Percentiles rank a stretch among this genome's conserved stretches.
Conservation (phyloP, 1,140 invertebrate genomes). For the Vollenhovia emeryi region DNA sequence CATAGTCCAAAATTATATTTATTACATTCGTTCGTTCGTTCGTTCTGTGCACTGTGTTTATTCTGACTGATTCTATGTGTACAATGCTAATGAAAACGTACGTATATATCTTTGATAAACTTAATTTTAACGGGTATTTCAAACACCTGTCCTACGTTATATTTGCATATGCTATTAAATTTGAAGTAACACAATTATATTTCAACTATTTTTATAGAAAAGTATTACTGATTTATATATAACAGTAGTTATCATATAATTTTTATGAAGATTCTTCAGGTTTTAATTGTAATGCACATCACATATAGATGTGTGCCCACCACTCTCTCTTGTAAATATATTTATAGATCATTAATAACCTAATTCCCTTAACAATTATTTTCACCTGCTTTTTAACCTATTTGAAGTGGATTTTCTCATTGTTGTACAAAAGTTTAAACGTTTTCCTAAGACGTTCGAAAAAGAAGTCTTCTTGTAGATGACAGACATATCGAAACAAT, state of each 20-base stretch:
- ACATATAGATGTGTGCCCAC: neutral
- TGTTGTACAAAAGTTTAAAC: neutral
- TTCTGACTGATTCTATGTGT: neutral
- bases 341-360: neutral
- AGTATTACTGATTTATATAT: neutral
- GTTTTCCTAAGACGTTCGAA: neutral
- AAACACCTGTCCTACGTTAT: neutral
- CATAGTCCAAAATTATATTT: neutral
- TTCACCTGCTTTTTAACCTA: neutral
- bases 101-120: neutral
- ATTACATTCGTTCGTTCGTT: neutral
- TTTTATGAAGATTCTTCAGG: neutral
- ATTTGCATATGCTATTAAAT: conserved; percentile 1
- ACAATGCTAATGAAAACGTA: neutral
- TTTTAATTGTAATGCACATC: neutral
- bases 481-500: neutral
- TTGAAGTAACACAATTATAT: neutral
- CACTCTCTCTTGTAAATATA: no score
- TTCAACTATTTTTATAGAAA: neutral
- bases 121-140: neutral
- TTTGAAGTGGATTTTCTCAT: neutral
- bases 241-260: neutral
- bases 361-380: neutral
- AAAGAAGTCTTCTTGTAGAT: neutral
- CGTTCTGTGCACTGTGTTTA: neutral